Evolutionary conservation across 2,888 invertebrate species (phyloP).

Genomic region (Ommatoiulus sabulosus): DNA sequence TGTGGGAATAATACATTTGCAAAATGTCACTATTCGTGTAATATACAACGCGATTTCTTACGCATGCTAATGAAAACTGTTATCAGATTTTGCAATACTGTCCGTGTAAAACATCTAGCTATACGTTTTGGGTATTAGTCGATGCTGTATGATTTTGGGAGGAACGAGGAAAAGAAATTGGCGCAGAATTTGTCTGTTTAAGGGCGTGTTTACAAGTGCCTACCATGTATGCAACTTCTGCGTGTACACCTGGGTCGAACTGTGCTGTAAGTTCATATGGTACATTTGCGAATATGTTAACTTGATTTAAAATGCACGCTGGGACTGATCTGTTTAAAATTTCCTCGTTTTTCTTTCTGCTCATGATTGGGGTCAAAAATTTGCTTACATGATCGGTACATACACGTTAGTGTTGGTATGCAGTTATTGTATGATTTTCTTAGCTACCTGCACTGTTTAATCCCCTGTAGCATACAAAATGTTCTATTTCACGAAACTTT

Average conservation of each 20-base stretch:
- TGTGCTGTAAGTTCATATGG: slow-evolving; percentile 22
- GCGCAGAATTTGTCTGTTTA: neutral
- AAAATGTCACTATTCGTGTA: slow-evolving; percentile 4
- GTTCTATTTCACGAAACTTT: no score
- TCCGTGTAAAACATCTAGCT: neutral
- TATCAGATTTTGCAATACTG: slow-evolving; percentile 10
- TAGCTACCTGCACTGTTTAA: no score
- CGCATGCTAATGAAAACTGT: neutral
- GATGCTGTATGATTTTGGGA: slow-evolving; percentile 8
- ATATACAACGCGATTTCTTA: neutral
- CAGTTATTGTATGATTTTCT: no score
- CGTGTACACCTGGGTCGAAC: slow-evolving; percentile 14
- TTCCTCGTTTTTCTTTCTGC: neutral
- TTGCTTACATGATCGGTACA: neutral
- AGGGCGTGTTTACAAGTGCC: slow-evolving; percentile 12
- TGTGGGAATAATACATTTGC: neutral
- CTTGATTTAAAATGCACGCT: neutral
- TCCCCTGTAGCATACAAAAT: no score
- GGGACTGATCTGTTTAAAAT: neutral
- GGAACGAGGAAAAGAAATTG: slow-evolving; percentile 34
- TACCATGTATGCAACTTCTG: neutral
- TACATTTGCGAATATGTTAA: neutral
- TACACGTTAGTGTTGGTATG: no score
- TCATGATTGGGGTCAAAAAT: neutral
- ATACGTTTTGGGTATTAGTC: neutral